Conservation (phyloP, 2,797 vertebrate species). For the Emydoidea blandingii region DNA sequence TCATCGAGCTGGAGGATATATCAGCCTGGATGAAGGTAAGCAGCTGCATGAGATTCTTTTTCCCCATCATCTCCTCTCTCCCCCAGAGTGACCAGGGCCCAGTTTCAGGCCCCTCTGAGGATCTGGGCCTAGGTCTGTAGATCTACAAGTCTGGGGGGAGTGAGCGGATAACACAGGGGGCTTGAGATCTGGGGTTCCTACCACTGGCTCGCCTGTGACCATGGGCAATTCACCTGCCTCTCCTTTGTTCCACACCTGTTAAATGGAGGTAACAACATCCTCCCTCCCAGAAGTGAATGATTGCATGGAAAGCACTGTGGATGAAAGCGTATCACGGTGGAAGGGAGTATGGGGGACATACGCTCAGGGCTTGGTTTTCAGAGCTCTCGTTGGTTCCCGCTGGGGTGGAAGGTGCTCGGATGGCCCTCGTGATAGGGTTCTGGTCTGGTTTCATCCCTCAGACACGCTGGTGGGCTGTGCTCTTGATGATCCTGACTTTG, state of each 20-base stretch:
- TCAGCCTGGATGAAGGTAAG: conserved; percentile 86
- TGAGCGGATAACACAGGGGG: background rate
- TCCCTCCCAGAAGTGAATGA: background rate
- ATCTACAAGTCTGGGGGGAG: background rate
- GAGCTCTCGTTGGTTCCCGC: background rate
- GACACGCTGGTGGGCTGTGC: conserved; percentile 86
- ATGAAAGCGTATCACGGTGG: background rate
- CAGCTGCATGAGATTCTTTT: background rate
- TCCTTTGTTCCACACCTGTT: background rate
- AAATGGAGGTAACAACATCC: background rate
- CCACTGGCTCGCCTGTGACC: background rate
- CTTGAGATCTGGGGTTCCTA: background rate
- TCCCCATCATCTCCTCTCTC: background rate
- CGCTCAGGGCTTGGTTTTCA: background rate
- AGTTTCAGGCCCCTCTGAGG: background rate
- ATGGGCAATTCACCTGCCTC: background rate
- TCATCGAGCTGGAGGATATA: conserved; percentile 80
- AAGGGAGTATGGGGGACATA: background rate
- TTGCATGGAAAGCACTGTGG: background rate
- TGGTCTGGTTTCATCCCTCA: conserved; percentile 23
- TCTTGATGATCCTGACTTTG: conserved; percentile 80
- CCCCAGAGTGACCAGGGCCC: background rate
- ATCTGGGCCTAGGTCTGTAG: background rate
- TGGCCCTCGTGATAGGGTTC: background rate
- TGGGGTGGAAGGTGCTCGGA: background rate